Percentiles rank a stretch among this genome's conserved stretches.
Evolutionary conservation across 2,888 invertebrate genomes (phyloP).

Genomic region (Acanthosepion lycidas): DNA sequence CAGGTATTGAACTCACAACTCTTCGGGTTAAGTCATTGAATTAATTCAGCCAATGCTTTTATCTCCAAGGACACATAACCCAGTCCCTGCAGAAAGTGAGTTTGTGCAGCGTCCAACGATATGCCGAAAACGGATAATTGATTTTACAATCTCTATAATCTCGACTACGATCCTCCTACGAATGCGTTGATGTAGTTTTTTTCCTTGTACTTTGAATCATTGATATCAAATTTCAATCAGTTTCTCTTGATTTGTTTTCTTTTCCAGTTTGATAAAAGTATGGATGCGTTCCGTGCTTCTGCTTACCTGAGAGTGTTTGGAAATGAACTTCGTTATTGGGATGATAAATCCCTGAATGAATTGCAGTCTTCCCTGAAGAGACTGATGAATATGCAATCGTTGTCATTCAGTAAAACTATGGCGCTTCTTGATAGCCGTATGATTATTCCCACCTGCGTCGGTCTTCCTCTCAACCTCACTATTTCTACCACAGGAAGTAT

Average conservation of each 20-base stretch:
- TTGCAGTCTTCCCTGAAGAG: neutral
- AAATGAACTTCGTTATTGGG: constrained; percentile 80
- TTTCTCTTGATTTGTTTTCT: neutral
- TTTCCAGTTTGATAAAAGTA: neutral
- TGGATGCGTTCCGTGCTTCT: constrained; percentile 73
- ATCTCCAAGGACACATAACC: too few relatives aligned
- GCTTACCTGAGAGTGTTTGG: constrained; percentile 90
- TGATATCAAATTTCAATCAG: too few relatives aligned
- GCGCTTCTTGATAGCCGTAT: constrained; percentile 92
- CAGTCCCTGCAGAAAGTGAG: too few relatives aligned
- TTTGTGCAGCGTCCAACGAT: too few relatives aligned
- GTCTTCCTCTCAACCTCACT: constrained; percentile 89
- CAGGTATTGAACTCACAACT: too few relatives aligned
- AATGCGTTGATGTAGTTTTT: too few relatives aligned
- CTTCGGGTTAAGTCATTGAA: too few relatives aligned
- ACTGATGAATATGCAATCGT: neutral
- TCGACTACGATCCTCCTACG: too few relatives aligned
- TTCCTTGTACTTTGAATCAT: too few relatives aligned
- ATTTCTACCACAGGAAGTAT: constrained; percentile 90
- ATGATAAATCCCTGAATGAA: neutral
- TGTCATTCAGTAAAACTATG: constrained; percentile 79
- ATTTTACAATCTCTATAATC: too few relatives aligned
- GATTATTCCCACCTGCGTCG: constrained; percentile 87
- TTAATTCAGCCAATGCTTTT: too few relatives aligned
- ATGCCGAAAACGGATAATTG: too few relatives aligned